phyloP scores from a whole-genome alignment of 2,113 vertebrate species.

The Cettia cetti region DNA sequence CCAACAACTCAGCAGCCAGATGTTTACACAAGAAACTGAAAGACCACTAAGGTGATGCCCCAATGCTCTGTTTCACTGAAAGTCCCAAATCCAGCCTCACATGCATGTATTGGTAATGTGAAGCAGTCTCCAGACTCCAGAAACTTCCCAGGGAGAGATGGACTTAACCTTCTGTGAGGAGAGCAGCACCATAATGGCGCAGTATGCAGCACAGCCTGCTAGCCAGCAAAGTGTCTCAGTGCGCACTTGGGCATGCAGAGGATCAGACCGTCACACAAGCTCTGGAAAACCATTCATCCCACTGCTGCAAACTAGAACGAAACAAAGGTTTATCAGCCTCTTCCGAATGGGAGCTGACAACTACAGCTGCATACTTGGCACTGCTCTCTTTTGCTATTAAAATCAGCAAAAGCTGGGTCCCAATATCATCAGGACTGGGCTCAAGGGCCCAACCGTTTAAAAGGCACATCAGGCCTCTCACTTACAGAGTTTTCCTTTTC shows the following conservation, averaged over 20 bases:
- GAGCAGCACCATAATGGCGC: not conserved
- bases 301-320: not conserved
- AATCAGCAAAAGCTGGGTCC: not conserved
- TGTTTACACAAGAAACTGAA: not conserved
- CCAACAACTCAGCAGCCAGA: not conserved
- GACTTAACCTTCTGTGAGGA: not conserved
- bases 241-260: not conserved
- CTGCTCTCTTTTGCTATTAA: constrained; percentile 1
- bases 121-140: not conserved
- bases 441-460: not conserved
- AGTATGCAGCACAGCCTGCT: not conserved
- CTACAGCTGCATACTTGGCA: not conserved
- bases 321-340: not conserved
- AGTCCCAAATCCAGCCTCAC: not conserved
- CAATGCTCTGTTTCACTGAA: not conserved
- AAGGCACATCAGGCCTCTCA: not conserved
- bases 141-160: not conserved
- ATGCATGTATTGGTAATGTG: rapidly evolving
- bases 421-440: not conserved
- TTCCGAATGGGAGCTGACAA: not conserved
- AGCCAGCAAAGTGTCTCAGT: not conserved
- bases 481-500: not conserved
- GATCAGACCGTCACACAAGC: not conserved
- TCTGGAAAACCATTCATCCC: not conserved
- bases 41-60: not conserved